phyloP scores from a whole-genome alignment of 1,140 invertebrate species.

The Drosophila orena region DNA sequence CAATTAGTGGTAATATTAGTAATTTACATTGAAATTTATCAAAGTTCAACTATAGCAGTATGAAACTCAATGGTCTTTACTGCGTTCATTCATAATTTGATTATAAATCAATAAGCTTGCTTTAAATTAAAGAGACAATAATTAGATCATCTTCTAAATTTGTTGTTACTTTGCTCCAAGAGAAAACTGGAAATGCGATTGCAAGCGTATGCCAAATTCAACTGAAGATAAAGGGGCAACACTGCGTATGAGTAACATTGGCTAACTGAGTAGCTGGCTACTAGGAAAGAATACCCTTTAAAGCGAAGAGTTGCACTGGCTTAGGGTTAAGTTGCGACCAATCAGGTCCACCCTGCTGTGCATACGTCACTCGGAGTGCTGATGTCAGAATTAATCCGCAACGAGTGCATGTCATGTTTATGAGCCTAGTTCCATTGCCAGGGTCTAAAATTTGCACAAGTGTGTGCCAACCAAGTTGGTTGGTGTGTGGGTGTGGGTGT shows the following conservation, averaged over 20 bases:
- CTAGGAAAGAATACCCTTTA: neutral
- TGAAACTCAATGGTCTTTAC: no score
- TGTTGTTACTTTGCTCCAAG: no score
- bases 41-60: no score
- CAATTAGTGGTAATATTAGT: neutral
- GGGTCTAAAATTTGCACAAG: neutral
- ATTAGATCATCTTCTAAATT: no score
- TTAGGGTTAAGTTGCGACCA: no score
- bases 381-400: slow-evolving; percentile 77
- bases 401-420: slow-evolving; percentile 79
- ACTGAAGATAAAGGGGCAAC: neutral
- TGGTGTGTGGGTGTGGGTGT: neutral
- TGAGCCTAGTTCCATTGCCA: slow-evolving; percentile 56
- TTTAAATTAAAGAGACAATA: no score
- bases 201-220: no score
- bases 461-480: no score
- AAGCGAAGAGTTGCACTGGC: neutral
- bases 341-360: slow-evolving; percentile 16
- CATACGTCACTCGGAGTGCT: slow-evolving; percentile 56
- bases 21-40: no score
- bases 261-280: neutral
- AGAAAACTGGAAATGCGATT: no score
- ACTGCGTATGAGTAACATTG: slow-evolving; percentile 13
- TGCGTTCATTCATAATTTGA: no score
- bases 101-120: no score